These are phyloP conservation scores for Ditylenchus dipsaci DNA, from an alignment of 1,140 invertebrate genomes.

Conservation along the genomic window DNA sequence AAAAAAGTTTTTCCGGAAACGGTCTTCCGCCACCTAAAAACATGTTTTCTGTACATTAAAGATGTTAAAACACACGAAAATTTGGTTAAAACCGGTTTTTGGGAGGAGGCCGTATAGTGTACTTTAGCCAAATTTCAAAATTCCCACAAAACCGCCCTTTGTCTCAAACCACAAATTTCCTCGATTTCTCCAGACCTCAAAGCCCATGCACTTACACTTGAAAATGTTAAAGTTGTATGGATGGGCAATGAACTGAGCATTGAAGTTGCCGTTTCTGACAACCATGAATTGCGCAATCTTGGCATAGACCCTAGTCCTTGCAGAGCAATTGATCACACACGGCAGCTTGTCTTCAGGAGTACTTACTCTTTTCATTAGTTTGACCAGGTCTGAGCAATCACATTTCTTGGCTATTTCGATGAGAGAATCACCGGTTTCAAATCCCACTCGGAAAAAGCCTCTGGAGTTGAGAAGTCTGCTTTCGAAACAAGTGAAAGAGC, in stretches of 20 bases:
- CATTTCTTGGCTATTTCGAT: conserved; percentile 19
- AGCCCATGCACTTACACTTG: conserved; percentile 6
- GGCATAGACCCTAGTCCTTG: conserved; percentile 12
- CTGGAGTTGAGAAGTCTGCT: conserved; percentile 12
- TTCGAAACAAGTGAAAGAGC: conserved; percentile 17
- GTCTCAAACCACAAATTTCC: too few species aligned
- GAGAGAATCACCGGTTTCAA: conserved; percentile 20
- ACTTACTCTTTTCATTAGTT: conserved; percentile 16
- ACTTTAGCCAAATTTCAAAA: too few species aligned
- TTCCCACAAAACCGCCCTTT: too few species aligned
- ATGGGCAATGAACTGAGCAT: conserved; percentile 19
- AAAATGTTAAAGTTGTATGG: conserved; percentile 26
- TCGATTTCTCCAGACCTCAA: not conserved
- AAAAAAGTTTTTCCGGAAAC: too few species aligned
- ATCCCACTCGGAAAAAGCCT: not conserved
- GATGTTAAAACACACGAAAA: too few species aligned
- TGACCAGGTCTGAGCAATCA: conserved; percentile 9
- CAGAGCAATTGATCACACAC: conserved; percentile 16
- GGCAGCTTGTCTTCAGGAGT: conserved; percentile 12
- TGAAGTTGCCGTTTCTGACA: conserved; percentile 16
- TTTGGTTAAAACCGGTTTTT: too few species aligned
- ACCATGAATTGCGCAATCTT: conserved; percentile 17
- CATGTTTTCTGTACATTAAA: too few species aligned
- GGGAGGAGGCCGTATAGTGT: too few species aligned
- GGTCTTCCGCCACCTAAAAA: too few species aligned